These are phyloP conservation scores for Cybosia mesomella DNA, from an alignment of 2,888 invertebrate genomes.

Conservation along the genomic window DNA sequence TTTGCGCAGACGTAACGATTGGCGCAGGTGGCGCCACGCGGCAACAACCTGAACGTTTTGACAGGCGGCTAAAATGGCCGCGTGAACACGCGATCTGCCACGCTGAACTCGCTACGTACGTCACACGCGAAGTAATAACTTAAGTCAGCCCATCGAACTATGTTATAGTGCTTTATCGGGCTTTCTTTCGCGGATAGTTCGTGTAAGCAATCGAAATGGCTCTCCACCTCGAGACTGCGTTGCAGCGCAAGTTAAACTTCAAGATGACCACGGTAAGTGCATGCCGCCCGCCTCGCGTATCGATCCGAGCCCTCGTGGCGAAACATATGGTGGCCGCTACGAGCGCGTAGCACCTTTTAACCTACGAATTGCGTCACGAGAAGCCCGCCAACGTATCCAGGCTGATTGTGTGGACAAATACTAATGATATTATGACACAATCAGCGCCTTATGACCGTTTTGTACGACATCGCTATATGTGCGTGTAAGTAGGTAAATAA, in stretches of 20 bases:
- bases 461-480: conserved; percentile 39
- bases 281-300: conserved; percentile 75
- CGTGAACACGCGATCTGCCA: conserved; percentile 83
- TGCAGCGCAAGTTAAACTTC: conserved; percentile 86
- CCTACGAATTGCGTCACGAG: conserved; percentile 62
- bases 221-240: conserved; percentile 83
- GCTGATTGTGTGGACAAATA: conserved; percentile 49
- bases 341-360: conserved; percentile 66
- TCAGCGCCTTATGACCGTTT: conserved; percentile 49
- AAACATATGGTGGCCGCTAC: conserved; percentile 84
- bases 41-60: conserved; percentile 71
- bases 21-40: conserved; percentile 73
- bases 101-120: conserved; percentile 76
- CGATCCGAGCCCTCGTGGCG: conserved; percentile 80
- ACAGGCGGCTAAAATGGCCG: conserved; percentile 85
- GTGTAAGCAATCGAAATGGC: conserved; percentile 71
- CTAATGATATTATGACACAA: conserved; percentile 58
- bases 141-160: conserved; percentile 71
- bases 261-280: conserved; percentile 86
- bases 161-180: conserved; percentile 76
- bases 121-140: conserved; percentile 78
- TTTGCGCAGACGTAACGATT: conserved; percentile 82
- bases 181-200: conserved; percentile 60
- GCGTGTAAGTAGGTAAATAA: conserved; percentile 75
- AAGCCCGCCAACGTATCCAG: conserved; percentile 54